Percentiles rank a stretch among this genome's conserved stretches.
Conservation (phyloP, 2,888 invertebrate species). For the Phaedon cochleariae region DNA sequence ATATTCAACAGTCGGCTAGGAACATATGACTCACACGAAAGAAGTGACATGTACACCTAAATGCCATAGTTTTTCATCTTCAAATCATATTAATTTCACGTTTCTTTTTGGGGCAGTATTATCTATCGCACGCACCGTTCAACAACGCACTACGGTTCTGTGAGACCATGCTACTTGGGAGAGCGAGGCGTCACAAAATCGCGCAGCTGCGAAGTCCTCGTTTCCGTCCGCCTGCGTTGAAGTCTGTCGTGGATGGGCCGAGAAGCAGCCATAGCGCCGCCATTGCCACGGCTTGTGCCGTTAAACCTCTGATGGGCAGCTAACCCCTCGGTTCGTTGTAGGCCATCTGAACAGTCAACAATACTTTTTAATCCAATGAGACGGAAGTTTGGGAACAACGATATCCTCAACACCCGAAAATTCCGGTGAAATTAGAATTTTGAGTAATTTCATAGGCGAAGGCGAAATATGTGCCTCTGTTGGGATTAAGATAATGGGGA, state of each 20-base stretch:
- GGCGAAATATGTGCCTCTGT: no score
- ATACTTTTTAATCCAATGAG: background rate
- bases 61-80: conserved; percentile 36
- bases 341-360: conserved; percentile 30
- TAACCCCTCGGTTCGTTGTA: conserved; percentile 37
- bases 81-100: conserved; percentile 3
- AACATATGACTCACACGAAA: conserved; percentile 58
- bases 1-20: conserved; percentile 58
- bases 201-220: conserved; percentile 57
- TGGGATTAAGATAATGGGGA: no score
- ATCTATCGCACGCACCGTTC: conserved; percentile 24
- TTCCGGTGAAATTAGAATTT: no score
- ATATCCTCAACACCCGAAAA: no score
- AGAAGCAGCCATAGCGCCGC: conserved; percentile 25
- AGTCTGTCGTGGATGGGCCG: conserved; percentile 47
- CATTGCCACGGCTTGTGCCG: conserved; percentile 36
- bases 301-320: conserved; percentile 33
- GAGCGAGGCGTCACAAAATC: conserved; percentile 60
- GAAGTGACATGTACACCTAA: conserved; percentile 54
- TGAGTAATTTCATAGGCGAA: no score
- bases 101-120: conserved; percentile 43
- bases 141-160: conserved; percentile 24
- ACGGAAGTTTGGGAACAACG: no score
- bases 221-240: conserved; percentile 54
- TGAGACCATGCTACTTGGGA: conserved; percentile 58